phyloP scores from a whole-genome alignment of 2,888 invertebrate species.

The Folsomia manolachei region DNA sequence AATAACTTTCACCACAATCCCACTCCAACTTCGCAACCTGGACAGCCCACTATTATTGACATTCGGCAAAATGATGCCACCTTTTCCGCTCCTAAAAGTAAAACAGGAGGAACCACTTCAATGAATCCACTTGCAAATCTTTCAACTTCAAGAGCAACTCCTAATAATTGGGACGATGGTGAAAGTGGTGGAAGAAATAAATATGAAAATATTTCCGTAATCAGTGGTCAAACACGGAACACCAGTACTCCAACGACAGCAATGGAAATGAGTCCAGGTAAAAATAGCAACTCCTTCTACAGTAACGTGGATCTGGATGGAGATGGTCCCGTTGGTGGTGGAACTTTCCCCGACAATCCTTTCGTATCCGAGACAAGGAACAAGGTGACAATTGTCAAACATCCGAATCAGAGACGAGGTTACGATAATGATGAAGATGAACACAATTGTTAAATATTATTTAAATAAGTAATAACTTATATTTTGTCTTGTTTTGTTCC shows the following conservation, averaged over 20 bases:
- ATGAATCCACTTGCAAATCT: neutral
- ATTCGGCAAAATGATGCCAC: conserved; percentile 3
- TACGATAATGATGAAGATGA: neutral
- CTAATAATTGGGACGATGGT: neutral
- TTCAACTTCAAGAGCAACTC: neutral
- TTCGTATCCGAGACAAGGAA: neutral
- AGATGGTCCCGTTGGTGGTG: neutral
- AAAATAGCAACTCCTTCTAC: neutral
- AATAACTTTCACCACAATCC: neutral
- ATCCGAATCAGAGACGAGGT: neutral
- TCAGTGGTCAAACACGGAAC: neutral
- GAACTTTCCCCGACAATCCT: neutral
- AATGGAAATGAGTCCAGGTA: neutral
- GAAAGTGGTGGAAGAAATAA: neutral
- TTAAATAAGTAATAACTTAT: neutral
- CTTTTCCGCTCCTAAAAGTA: neutral
- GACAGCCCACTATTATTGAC: neutral
- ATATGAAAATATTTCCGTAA: conserved; percentile 3
- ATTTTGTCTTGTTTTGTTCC: no score
- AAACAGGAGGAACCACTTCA: neutral
- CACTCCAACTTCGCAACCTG: neutral
- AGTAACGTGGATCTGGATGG: neutral
- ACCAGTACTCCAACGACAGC: neutral
- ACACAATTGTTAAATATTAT: neutral
- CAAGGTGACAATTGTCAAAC: neutral